These are phyloP conservation scores for Sialia sialis DNA, from an alignment of 2,113 vertebrate genomes.

Conservation along the genomic window DNA sequence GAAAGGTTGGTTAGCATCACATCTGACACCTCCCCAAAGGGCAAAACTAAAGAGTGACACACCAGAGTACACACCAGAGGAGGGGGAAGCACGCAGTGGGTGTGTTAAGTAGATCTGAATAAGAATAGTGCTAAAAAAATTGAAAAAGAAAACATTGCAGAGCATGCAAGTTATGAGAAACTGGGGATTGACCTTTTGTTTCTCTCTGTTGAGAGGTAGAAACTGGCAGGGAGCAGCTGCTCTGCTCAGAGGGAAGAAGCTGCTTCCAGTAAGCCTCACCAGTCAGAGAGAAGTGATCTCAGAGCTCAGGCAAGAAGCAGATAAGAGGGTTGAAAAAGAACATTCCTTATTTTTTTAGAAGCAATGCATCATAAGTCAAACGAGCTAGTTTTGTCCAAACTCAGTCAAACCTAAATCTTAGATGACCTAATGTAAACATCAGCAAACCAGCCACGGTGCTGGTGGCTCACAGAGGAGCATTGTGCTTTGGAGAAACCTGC, in stretches of 20 bases:
- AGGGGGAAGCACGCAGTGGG: neutral
- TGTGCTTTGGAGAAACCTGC: conserved; percentile 21
- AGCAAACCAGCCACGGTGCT: neutral
- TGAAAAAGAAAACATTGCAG: neutral
- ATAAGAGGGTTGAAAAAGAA: neutral
- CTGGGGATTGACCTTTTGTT: neutral
- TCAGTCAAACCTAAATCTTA: neutral
- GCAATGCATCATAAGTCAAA: neutral
- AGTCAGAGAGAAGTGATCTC: neutral
- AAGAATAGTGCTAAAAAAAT: neutral
- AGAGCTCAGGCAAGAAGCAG: neutral
- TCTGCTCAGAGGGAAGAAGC: neutral
- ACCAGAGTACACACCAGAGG: neutral
- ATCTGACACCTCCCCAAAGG: neutral
- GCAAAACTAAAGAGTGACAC: neutral
- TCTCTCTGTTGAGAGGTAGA: neutral
- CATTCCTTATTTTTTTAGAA: neutral
- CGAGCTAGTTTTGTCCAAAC: neutral
- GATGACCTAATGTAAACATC: neutral
- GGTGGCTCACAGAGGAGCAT: conserved; percentile 25
- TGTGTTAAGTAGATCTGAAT: neutral
- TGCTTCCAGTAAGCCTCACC: neutral
- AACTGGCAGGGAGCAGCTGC: neutral
- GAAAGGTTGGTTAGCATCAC: neutral
- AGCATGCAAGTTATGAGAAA: neutral